Percentiles rank a stretch among this genome's conserved stretches.
Conservation (phyloP, 2,797 vertebrate genomes). For the Prionace glauca region DNA sequence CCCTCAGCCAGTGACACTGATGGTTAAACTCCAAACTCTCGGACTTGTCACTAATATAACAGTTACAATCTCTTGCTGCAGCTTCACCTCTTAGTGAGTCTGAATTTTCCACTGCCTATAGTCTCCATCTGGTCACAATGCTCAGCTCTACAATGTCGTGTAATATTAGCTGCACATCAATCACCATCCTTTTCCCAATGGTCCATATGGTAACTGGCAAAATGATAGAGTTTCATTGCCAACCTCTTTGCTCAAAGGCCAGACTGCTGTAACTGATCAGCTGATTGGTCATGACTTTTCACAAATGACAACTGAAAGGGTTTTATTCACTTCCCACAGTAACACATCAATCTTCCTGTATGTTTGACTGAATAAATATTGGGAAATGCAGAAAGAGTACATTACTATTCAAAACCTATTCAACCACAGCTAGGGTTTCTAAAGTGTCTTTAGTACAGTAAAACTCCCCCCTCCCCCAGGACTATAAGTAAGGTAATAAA, state of each 20-base stretch:
- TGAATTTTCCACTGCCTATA: not conserved
- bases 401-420: too few relatives aligned
- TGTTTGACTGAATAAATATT: too few relatives aligned
- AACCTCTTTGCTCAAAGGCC: not conserved
- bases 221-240: not conserved
- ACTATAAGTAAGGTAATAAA: too few relatives aligned
- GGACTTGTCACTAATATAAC: too few relatives aligned
- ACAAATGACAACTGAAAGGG: not conserved
- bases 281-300: not conserved
- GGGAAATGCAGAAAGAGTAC: too few relatives aligned
- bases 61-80: not conserved
- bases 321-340: not conserved
- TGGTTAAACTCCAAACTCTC: too few relatives aligned
- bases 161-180: not conserved
- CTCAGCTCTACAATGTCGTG: not conserved
- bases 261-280: not conserved
- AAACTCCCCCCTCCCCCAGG: too few relatives aligned
- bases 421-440: too few relatives aligned
- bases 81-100: not conserved
- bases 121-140: not conserved
- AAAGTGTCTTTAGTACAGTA: too few relatives aligned
- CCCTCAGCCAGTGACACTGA: too few relatives aligned
- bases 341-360: too few relatives aligned
- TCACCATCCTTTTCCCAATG: not conserved
- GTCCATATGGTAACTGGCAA: not conserved